Percentiles rank a stretch among this genome's conserved stretches.
These are phyloP conservation scores for Alces alces DNA, from an alignment of 2,113 vertebrate species.

Conservation along the genomic window DNA sequence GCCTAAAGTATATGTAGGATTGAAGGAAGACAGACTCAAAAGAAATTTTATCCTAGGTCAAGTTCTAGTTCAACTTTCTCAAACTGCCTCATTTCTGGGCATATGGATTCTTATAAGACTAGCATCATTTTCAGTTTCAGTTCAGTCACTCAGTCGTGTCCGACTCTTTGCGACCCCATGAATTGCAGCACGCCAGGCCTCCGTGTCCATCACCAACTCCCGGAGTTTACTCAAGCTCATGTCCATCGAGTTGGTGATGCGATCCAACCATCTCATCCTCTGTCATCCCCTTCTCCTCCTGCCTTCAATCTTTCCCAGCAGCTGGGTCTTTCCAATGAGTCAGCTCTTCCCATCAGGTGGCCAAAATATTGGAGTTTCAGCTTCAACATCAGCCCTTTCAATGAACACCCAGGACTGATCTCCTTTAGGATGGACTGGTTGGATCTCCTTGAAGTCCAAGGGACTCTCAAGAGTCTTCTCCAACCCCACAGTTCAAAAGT, in stretches of 20 bases:
- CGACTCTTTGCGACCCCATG: neutral
- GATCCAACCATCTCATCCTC: neutral
- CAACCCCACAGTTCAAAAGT: neutral
- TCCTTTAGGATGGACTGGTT: neutral
- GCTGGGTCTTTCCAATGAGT: neutral
- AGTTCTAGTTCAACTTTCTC: neutral
- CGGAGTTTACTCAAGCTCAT: neutral
- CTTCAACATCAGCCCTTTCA: neutral
- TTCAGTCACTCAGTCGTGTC: rapidly evolving
- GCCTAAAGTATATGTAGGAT: neutral
- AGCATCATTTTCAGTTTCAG: neutral
- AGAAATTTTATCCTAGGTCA: neutral
- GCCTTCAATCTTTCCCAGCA: neutral
- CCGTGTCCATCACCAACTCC: neutral
- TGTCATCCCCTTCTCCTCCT: rapidly evolving
- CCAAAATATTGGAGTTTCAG: neutral
- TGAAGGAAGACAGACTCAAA: neutral
- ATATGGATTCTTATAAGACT: neutral
- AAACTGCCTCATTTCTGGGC: neutral
- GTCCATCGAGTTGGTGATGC: rapidly evolving
- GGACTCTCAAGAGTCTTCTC: neutral
- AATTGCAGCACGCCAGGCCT: rapidly evolving
- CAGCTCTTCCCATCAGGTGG: neutral
- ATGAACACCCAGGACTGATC: neutral
- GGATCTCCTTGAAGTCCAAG: neutral